Percentiles rank a stretch among this genome's conserved stretches.
Conservation (phyloP, 2,797 vertebrate species). For the Emys orbicularis region DNA sequence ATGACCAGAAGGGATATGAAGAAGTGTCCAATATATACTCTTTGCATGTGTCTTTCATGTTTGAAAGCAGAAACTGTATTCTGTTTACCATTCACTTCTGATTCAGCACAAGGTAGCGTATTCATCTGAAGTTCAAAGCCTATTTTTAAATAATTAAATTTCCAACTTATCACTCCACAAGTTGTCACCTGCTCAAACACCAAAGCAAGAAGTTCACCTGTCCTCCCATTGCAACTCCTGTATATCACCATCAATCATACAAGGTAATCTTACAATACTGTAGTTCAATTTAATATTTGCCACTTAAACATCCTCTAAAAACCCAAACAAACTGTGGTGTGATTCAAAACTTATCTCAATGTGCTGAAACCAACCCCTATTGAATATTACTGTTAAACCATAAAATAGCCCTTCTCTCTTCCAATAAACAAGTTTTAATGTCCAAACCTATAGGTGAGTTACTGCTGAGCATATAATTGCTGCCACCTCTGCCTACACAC, state of each 20-base stretch:
- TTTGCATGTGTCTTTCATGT: rapidly evolving
- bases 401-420: not conserved
- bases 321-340: not conserved
- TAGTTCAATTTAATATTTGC: not conserved
- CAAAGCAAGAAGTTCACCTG: not conserved
- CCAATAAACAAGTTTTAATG: not conserved
- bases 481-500: not conserved
- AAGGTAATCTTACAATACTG: not conserved
- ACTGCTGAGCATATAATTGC: not conserved
- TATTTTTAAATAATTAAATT: not conserved
- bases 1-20: not conserved
- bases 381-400: not conserved
- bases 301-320: not conserved
- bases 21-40: rapidly evolving
- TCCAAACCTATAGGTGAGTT: not conserved
- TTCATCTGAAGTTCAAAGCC: not conserved
- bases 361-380: not conserved
- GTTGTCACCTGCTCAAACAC: not conserved
- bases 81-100: too few relatives aligned
- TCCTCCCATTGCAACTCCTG: not conserved
- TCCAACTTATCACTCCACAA: not conserved
- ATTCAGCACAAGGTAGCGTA: not conserved
- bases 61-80: not conserved
- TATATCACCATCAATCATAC: not conserved
- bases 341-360: not conserved